Percentiles rank a stretch among this genome's conserved stretches.
These are phyloP conservation scores for Tinea pellionella DNA, from an alignment of 2,888 invertebrate genomes.

Conservation along the genomic window DNA sequence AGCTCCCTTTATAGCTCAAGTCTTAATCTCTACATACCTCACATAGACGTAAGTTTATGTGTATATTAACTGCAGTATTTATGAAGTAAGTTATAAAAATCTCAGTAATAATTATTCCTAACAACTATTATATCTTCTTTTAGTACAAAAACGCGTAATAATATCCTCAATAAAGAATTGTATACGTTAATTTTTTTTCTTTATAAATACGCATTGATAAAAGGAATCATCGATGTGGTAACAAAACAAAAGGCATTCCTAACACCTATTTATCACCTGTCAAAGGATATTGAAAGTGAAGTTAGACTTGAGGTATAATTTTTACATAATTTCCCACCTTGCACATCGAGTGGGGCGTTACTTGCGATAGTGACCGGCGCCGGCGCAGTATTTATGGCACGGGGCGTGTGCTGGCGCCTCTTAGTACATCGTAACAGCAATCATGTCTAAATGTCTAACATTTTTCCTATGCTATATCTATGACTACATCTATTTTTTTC, in stretches of 20 bases:
- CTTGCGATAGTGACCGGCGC: constrained; percentile 22
- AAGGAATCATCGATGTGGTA: not conserved
- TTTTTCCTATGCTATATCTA: not conserved
- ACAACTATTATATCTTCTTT: no score
- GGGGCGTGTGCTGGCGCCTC: constrained; percentile 8
- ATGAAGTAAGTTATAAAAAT: no score
- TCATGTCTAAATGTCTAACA: constrained; percentile 7
- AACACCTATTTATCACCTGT: constrained; percentile 3
- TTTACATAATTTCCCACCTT: constrained; percentile 2
- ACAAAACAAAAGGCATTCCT: not conserved
- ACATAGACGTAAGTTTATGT: no score
- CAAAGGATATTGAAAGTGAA: constrained; percentile 5
- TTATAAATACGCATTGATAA: no score
- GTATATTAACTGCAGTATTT: no score
- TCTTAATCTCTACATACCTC: no score
- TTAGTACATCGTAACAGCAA: constrained; percentile 8
- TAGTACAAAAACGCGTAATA: no score
- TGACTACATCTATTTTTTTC: no score
- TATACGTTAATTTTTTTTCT: no score
- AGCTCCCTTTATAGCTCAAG: no score
- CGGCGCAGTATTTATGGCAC: constrained; percentile 31
- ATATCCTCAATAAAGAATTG: no score
- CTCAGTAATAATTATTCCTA: no score
- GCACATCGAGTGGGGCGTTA: not conserved
- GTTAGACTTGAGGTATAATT: constrained; percentile 1